Conservation (phyloP, 2,888 invertebrate species). For the Enchytraeus crypticus region DNA sequence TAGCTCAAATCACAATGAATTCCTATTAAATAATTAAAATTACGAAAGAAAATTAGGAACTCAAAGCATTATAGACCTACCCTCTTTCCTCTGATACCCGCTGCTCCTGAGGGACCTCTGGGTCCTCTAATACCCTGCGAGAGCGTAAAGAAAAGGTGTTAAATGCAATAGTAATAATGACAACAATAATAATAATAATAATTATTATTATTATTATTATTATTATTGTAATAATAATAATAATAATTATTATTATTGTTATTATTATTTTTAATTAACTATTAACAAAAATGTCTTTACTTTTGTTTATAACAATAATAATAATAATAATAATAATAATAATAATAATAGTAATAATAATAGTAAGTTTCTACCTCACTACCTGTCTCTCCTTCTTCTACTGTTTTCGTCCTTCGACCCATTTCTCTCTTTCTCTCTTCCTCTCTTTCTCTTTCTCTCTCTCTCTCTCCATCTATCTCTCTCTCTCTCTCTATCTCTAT, state of each 20-base stretch:
- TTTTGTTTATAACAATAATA: background rate
- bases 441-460: too few species aligned
- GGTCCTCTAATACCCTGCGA: constrained; percentile 23
- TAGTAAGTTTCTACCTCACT: background rate
- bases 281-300: background rate
- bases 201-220: background rate
- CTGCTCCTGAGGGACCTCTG: constrained; percentile 19
- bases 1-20: background rate
- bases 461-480: too few species aligned
- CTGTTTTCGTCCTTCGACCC: too few species aligned
- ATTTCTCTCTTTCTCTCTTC: too few species aligned
- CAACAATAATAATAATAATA: background rate
- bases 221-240: background rate
- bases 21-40: background rate
- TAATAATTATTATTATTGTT: background rate
- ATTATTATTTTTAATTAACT: too few species aligned
- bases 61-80: constrained; percentile 3
- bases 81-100: constrained; percentile 27
- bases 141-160: background rate
- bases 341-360: background rate
- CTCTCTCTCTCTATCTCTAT: too few species aligned
- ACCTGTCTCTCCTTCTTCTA: background rate
- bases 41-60: background rate
- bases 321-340: background rate
- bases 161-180: too few species aligned